Evolutionary conservation across 2,888 invertebrate species (phyloP).

Genomic region (Pyrgus malvae): DNA sequence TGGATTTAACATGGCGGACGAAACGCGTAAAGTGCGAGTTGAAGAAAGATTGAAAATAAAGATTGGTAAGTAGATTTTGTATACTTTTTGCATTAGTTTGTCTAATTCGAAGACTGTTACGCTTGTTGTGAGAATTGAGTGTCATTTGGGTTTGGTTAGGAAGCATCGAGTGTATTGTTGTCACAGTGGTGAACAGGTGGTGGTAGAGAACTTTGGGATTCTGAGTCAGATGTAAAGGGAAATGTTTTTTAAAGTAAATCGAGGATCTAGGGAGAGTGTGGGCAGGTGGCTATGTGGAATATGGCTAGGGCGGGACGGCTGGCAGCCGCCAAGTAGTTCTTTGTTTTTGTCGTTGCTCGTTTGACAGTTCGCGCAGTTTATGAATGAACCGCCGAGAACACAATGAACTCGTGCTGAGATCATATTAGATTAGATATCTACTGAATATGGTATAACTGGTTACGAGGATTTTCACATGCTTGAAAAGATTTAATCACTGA

Average conservation of each 20-base stretch:
- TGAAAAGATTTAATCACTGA: slow-evolving; percentile 14
- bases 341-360: slow-evolving; percentile 67
- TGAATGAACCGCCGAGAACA: slow-evolving; percentile 72
- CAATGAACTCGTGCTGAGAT: slow-evolving; percentile 68
- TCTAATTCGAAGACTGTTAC: slow-evolving; percentile 27
- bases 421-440: slow-evolving; percentile 62
- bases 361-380: slow-evolving; percentile 72
- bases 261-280: slow-evolving; percentile 32
- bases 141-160: background rate
- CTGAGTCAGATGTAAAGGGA: slow-evolving; percentile 50
- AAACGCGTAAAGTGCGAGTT: slow-evolving; percentile 93
- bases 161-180: slow-evolving; percentile 52
- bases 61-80: slow-evolving; percentile 88
- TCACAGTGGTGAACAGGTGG: slow-evolving; percentile 77
- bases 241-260: slow-evolving; percentile 40
- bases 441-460: slow-evolving; percentile 38
- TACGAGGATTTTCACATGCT: slow-evolving; percentile 17
- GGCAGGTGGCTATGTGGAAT: slow-evolving; percentile 28
- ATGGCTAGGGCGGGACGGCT: background rate
- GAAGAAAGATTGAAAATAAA: slow-evolving; percentile 97
- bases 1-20: slow-evolving; percentile 96
- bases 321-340: slow-evolving; percentile 41
- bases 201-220: slow-evolving; percentile 45
- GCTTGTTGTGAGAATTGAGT: slow-evolving; percentile 10
- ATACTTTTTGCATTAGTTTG: slow-evolving; percentile 25